Conservation (phyloP, 2,888 invertebrate genomes). For the Eupithecia exiguata region DNA sequence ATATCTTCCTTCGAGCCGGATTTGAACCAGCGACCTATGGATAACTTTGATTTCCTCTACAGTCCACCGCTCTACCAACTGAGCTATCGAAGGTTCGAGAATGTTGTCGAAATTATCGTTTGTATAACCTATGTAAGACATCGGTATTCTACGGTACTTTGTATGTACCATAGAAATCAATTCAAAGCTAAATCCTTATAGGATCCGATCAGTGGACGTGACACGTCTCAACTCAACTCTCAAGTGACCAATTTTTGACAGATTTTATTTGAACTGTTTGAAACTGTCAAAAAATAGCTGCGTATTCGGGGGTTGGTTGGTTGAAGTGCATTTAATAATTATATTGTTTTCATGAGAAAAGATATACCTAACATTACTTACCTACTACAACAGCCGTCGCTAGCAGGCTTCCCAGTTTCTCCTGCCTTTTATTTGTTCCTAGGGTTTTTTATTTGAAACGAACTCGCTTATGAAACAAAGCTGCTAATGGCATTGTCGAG, state of each 20-base stretch:
- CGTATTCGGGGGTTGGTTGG: no score
- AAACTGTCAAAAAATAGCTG: no score
- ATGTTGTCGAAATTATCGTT: neutral
- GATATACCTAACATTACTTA: no score
- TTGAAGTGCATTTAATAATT: no score
- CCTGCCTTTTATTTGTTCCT: neutral
- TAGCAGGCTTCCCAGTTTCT: neutral
- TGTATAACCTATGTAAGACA: neutral
- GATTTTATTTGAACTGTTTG: no score
- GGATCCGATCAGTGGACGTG: no score
- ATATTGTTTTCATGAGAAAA: no score
- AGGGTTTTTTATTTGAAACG: constrained; percentile 17
- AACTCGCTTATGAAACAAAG: constrained; percentile 49
- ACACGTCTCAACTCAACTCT: no score
- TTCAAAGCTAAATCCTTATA: no score
- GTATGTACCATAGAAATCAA: no score
- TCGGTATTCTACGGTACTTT: no score
- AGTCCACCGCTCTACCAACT: constrained; percentile 85
- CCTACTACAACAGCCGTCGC: neutral
- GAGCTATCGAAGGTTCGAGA: constrained; percentile 81
- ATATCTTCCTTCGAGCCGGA: constrained; percentile 85
- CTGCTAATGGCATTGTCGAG: constrained; percentile 53
- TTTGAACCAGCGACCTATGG: constrained; percentile 88
- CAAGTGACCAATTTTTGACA: no score
- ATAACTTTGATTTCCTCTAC: constrained; percentile 69